Percentiles rank a stretch among this genome's conserved stretches.
Evolutionary conservation across 2,113 vertebrate species (phyloP).

Genomic region (Burhinus oedicnemus): DNA sequence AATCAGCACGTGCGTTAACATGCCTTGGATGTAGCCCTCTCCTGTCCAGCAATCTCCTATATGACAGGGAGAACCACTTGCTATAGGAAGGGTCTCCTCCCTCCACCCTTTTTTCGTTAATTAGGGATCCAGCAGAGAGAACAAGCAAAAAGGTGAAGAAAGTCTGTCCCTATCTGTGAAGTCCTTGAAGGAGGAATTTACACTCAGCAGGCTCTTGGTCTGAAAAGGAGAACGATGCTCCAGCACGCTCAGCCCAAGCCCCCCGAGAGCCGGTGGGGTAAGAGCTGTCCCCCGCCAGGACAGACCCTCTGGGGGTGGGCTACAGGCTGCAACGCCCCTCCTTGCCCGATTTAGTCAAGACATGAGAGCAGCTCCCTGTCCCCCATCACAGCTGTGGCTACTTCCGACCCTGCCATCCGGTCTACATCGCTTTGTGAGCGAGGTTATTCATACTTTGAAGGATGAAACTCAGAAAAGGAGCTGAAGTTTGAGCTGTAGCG

Average conservation of each 20-base stretch:
- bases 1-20: neutral
- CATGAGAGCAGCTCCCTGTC: rapidly evolving
- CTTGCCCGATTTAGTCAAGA: neutral
- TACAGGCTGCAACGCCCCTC: neutral
- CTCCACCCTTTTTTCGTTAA: neutral
- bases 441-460: neutral
- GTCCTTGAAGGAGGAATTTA: neutral
- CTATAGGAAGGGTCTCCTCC: neutral
- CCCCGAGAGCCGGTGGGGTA: neutral
- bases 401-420: neutral
- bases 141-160: neutral
- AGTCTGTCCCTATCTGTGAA: neutral
- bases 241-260: neutral
- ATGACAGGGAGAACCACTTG: neutral
- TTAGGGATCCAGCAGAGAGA: neutral
- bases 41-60: neutral
- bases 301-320: neutral
- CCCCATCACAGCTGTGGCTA: neutral
- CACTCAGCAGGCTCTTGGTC: neutral
- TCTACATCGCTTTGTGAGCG: rapidly evolving
- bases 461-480: neutral
- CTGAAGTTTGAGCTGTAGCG: rapidly evolving
- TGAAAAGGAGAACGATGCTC: neutral
- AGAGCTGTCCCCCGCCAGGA: neutral
- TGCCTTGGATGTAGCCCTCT: neutral